Base-by-base conservation (phyloP, 2,888 invertebrate species). In the Ramazzottius varieornatus region DNA sequence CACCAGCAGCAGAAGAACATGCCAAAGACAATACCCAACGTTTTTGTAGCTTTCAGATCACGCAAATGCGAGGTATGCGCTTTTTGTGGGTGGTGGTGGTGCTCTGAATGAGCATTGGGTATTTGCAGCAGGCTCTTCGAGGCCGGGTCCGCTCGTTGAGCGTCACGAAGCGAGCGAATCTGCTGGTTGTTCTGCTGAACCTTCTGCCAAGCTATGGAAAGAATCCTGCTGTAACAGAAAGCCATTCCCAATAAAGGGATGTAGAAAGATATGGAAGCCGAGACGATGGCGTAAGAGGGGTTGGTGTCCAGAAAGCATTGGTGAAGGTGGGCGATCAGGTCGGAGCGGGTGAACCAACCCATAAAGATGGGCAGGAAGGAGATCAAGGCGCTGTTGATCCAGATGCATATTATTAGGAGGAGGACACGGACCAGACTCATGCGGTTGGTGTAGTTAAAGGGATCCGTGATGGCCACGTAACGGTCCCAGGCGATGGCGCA, bases 401-500 rank as follows among this genome's bases (percentile, higher is more conserved):
- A 54, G 29, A 54, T 54, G 4, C 4, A 4, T 13, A 54, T 4
- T 8, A 54, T 54, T 4, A 54, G 8, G 54, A 54, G 8, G 13
- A 54, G 8, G 54, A 54, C 54, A 8, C 24, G 8, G 54, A 4
- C 4, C 4, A 54, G 13, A 29, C 4, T 54, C n/a, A 54, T 54
- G 4, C 54, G 54, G 13, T 29, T 8, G n/a, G 54, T 8, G 24
- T 54, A 54, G 29, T 54, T 29, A 29, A n/a, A 54, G 20, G 54
- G 54, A 54, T 54, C 54, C 16, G 54, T 54, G 29, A 54, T 29
- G 54, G 54, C 54, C 20, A 54, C 54, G 24, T 54, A 54, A 29
- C 54, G 54, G 24, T 54, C 54, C 54, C 54, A 54, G 54, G 54
- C 54, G 20, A 54, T 29, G 54, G 54, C 54, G 54, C 54, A 54